A percentile compares a stretch with the other conserved stretches of the same genome.
phyloP scores from a whole-genome alignment of 2,888 invertebrate species.

The Leucophora obtusa region DNA sequence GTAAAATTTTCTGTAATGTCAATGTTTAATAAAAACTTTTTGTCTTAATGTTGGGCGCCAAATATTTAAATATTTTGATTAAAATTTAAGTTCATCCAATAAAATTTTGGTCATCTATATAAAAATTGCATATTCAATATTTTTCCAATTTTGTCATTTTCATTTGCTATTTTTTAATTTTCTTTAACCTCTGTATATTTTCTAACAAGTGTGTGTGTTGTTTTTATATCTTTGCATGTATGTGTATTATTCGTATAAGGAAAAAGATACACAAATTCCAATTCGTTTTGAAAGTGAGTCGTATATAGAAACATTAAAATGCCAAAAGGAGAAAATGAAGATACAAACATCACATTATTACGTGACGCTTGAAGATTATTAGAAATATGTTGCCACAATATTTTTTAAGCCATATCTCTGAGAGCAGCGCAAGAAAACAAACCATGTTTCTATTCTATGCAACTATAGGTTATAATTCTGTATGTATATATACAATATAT shows the following conservation, averaged over 20 bases:
- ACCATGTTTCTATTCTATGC: background rate
- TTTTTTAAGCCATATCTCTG: background rate
- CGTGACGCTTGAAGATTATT: slow-evolving; percentile 72
- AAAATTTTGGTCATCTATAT: too few relatives aligned
- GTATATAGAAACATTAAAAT: slow-evolving; percentile 73
- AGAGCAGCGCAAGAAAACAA: background rate
- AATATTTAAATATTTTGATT: too few relatives aligned
- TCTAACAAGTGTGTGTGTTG: background rate
- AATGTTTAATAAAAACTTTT: too few relatives aligned
- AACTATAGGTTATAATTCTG: background rate
- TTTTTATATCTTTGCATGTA: background rate
- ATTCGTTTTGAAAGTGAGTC: background rate
- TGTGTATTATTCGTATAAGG: background rate
- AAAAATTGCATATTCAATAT: background rate
- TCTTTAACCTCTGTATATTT: background rate
- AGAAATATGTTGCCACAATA: slow-evolving; percentile 40
- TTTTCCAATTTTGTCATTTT: background rate
- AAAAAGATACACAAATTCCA: background rate
- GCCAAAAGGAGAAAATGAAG: slow-evolving; percentile 76
- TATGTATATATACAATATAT: background rate
- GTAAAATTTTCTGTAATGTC: too few relatives aligned
- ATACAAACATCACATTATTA: slow-evolving; percentile 77
- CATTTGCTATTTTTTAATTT: background rate
- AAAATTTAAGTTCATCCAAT: too few relatives aligned
- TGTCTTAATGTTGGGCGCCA: too few relatives aligned